Conservation (phyloP, 2,113 vertebrate genomes). For the Oostethus manadensis region DNA sequence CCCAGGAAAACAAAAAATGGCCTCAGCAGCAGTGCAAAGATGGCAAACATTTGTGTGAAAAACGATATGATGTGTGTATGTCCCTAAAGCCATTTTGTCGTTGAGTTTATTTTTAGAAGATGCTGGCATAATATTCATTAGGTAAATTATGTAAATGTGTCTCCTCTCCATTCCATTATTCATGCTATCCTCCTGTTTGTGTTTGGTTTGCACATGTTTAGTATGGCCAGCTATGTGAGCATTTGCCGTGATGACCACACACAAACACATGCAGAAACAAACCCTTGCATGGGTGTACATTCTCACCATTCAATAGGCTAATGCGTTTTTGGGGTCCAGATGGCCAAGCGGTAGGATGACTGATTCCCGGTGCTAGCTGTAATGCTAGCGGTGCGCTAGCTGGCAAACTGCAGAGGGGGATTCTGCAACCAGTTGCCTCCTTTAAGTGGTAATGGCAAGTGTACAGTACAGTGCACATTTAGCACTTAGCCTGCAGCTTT, state of each 20-base stretch:
- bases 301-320: conserved; percentile 49
- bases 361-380: conserved; percentile 43
- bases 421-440: conserved; percentile 44
- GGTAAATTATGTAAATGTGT: conserved; percentile 3
- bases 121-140: conserved; percentile 10
- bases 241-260: conserved; percentile 24
- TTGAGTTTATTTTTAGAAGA: conserved; percentile 1
- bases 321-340: conserved; percentile 71
- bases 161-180: conserved; percentile 1
- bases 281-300: conserved; percentile 46
- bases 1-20: conserved; percentile 59
- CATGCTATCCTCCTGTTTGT: conserved; percentile 18
- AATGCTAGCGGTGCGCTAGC: conserved; percentile 40
- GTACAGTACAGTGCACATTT: conserved; percentile 39
- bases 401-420: conserved; percentile 13
- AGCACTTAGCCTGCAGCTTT: conserved; percentile 7
- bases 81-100: conserved; percentile 6
- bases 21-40: conserved; percentile 51
- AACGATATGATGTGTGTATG: conserved; percentile 15
- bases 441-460: conserved; percentile 53
- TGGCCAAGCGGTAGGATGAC: conserved; percentile 67
- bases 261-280: conserved; percentile 18
- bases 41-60: conserved; percentile 44
- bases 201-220: conserved; percentile 19
- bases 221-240: conserved; percentile 24